A percentile compares a stretch with the other conserved stretches of the same genome.
Conservation (phyloP, 2,888 invertebrate genomes). For the Hypena proboscidalis region DNA sequence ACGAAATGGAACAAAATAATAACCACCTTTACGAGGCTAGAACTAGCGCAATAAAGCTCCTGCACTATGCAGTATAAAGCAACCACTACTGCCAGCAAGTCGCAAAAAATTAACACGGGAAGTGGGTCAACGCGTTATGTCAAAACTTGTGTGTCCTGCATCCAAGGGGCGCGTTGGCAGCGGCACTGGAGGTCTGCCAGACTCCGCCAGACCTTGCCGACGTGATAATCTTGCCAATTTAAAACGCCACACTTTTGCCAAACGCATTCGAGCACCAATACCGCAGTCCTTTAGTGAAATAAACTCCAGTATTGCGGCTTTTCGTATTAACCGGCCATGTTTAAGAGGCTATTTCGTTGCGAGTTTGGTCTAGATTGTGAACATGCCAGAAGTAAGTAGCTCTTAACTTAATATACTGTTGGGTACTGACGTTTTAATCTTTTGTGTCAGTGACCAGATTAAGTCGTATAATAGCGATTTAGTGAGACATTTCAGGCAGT, state of each 20-base stretch:
- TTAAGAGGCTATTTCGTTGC: neutral
- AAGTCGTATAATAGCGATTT: too few species aligned
- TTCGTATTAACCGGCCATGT: slow-evolving; percentile 7
- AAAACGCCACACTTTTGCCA: slow-evolving; percentile 41
- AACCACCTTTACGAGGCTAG: neutral
- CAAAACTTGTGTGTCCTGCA: slow-evolving; percentile 67
- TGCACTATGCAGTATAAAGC: slow-evolving; percentile 6
- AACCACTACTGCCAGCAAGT: slow-evolving; percentile 1
- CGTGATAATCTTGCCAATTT: slow-evolving; percentile 56
- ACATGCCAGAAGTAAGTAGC: too few species aligned
- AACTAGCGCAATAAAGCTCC: neutral
- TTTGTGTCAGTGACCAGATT: too few species aligned
- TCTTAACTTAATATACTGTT: too few species aligned
- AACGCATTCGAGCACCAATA: slow-evolving; percentile 27
- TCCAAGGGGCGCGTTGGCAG: slow-evolving; percentile 56
- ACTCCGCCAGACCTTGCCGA: slow-evolving; percentile 44
- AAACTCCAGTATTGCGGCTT: slow-evolving; percentile 20
- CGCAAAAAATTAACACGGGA: slow-evolving; percentile 40
- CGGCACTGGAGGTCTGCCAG: slow-evolving; percentile 70
- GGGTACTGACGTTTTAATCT: too few species aligned
- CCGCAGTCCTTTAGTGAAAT: slow-evolving; percentile 25
- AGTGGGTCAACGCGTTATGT: slow-evolving; percentile 59
- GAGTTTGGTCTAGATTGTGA: too few species aligned
- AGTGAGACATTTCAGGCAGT: too few species aligned
- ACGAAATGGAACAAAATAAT: neutral